Percentiles rank a stretch among this genome's conserved stretches.
Evolutionary conservation across 2,888 invertebrate genomes (phyloP).

Genomic region (Caradrina clavipalpis): DNA sequence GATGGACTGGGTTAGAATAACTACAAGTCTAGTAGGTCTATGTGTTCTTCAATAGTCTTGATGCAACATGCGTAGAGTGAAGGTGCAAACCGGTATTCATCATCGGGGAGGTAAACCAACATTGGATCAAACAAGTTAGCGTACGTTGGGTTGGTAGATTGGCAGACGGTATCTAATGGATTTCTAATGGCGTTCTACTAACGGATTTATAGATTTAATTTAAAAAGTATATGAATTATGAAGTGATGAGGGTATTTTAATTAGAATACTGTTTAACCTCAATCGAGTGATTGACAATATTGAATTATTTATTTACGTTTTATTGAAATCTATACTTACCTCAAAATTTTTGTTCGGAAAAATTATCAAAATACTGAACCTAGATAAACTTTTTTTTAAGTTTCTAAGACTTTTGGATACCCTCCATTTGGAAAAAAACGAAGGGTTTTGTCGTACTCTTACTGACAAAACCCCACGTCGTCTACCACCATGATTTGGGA

Average conservation of each 20-base stretch:
- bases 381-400: too few relatives aligned
- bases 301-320: background rate
- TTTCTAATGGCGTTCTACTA: slow-evolving; percentile 42
- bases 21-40: background rate
- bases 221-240: background rate
- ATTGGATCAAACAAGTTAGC: slow-evolving; percentile 36
- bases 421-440: too few relatives aligned
- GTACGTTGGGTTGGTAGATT: slow-evolving; percentile 17
- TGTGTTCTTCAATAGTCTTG: background rate
- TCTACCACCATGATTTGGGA: too few relatives aligned
- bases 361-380: background rate
- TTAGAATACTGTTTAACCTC: background rate
- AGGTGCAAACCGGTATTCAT: background rate
- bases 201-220: slow-evolving; percentile 20
- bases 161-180: slow-evolving; percentile 40
- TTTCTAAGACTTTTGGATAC: too few relatives aligned
- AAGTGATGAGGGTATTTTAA: background rate
- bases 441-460: too few relatives aligned
- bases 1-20: background rate
- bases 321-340: background rate
- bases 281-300: background rate
- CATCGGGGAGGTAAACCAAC: slow-evolving; percentile 8
- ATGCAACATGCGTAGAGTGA: background rate
- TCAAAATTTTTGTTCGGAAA: background rate
- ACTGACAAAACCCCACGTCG: too few relatives aligned